These are phyloP conservation scores for Pyrrhura leucotis DNA, from an alignment of 2,797 vertebrate species.

Conservation along the genomic window DNA sequence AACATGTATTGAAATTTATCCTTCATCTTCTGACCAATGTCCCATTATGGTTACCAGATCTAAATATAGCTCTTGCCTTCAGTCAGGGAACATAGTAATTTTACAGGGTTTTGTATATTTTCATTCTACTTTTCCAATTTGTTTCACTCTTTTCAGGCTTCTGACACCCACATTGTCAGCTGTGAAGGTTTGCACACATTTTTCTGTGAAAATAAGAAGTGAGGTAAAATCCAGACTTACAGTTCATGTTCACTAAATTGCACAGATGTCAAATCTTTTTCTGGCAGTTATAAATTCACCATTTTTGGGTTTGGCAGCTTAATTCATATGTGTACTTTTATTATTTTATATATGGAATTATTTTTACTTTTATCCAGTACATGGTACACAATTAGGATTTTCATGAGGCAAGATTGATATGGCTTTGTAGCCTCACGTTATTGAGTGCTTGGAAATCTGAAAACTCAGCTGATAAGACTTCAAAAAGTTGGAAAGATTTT, in stretches of 20 bases:
- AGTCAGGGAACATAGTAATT: slow-evolving; percentile 53
- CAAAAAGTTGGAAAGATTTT: slow-evolving; percentile 65
- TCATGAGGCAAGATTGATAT: background rate
- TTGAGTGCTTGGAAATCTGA: slow-evolving; percentile 39
- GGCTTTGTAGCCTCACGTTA: background rate
- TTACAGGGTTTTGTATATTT: slow-evolving; percentile 66
- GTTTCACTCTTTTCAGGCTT: slow-evolving; percentile 61
- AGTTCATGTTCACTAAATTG: background rate
- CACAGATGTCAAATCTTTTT: slow-evolving; percentile 11
- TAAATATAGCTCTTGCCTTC: slow-evolving; percentile 61
- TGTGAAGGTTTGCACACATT: slow-evolving; percentile 17
- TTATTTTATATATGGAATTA: background rate
- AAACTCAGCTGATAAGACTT: slow-evolving; percentile 70
- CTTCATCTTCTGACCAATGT: slow-evolving; percentile 60
- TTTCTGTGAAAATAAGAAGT: slow-evolving; percentile 20
- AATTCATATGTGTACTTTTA: background rate
- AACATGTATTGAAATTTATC: slow-evolving; percentile 56
- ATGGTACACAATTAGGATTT: background rate
- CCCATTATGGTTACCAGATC: slow-evolving; percentile 60
- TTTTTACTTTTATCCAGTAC: slow-evolving; percentile 11
- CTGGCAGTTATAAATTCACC: background rate
- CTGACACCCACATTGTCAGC: slow-evolving; percentile 62
- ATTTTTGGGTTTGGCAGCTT: background rate
- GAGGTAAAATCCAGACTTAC: slow-evolving; percentile 15
- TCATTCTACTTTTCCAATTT: slow-evolving; percentile 67